A percentile compares a stretch with the other conserved stretches of the same genome.
phyloP scores from a whole-genome alignment of 2,888 invertebrate genomes.

The Athripsodes cinereus region DNA sequence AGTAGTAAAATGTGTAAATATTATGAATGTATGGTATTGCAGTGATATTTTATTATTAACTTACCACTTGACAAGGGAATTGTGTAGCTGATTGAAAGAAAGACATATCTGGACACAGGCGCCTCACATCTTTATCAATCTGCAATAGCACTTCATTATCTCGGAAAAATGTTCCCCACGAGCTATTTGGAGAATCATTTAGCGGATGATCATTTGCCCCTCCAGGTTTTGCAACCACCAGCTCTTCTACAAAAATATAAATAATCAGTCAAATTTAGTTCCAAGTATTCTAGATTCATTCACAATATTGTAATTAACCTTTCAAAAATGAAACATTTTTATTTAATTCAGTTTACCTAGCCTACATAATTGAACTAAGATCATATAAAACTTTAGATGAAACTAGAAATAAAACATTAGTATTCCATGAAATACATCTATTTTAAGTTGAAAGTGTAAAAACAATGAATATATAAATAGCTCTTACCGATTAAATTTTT shows the following conservation, averaged over 20 bases:
- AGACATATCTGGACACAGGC: slow-evolving; percentile 92
- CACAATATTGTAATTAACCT: too few species aligned
- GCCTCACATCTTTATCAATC: slow-evolving; percentile 94
- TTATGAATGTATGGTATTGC: too few species aligned
- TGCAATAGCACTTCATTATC: slow-evolving; percentile 97
- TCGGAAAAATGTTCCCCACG: slow-evolving; percentile 93
- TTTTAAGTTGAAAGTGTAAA: too few species aligned
- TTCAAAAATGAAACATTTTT: too few species aligned
- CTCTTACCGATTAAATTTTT: slow-evolving; percentile 67
- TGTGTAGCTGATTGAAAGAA: slow-evolving; percentile 94
- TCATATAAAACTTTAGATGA: too few species aligned
- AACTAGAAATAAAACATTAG: too few species aligned
- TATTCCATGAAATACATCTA: too few species aligned
- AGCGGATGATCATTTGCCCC: slow-evolving; percentile 79
- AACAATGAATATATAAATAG: not conserved
- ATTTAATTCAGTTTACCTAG: too few species aligned
- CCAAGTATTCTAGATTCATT: not conserved
- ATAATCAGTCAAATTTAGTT: not conserved
- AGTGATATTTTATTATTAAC: too few species aligned
- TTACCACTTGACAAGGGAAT: slow-evolving; percentile 73
- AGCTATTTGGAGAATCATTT: slow-evolving; percentile 90
- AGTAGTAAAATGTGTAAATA: too few species aligned
- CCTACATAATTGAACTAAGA: too few species aligned
- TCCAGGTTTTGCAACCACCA: slow-evolving; percentile 76
- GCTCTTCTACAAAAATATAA: slow-evolving; percentile 58